These are phyloP conservation scores for Onychostruthus taczanowskii DNA, from an alignment of 2,113 vertebrate species.

Conservation along the genomic window DNA sequence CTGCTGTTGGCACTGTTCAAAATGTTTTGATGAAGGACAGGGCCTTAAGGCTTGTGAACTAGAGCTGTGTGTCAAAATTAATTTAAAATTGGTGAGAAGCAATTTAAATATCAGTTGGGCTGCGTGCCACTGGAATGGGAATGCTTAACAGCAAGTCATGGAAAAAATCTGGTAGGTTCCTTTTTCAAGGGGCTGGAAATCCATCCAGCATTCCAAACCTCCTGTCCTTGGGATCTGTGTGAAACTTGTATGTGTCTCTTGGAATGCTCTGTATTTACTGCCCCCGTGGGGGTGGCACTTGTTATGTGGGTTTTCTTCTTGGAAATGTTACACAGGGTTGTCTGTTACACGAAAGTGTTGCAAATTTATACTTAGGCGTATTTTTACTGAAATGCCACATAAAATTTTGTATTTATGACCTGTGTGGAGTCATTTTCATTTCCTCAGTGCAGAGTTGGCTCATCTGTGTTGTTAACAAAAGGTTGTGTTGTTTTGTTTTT, in stretches of 20 bases:
- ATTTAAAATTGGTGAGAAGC: background rate
- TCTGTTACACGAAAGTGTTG: slow-evolving; percentile 14
- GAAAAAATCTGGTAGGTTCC: background rate
- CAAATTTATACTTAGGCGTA: background rate
- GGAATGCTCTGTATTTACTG: background rate
- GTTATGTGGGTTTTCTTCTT: background rate
- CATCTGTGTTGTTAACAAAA: background rate
- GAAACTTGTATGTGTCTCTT: background rate
- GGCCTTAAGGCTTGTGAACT: background rate
- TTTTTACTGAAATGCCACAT: slow-evolving; percentile 52
- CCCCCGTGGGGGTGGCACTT: background rate
- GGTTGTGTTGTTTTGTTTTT: background rate
- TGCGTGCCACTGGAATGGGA: background rate
- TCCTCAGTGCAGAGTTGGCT: background rate
- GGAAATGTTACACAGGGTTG: background rate
- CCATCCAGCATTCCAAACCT: background rate
- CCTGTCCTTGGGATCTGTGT: background rate
- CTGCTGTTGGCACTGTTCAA: background rate
- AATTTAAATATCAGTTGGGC: background rate
- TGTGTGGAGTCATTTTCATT: slow-evolving; percentile 13
- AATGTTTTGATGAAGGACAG: background rate
- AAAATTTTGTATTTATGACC: slow-evolving; percentile 47
- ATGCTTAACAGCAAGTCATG: background rate
- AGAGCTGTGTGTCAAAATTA: background rate
- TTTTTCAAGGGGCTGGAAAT: background rate